A percentile compares a stretch with the other conserved stretches of the same genome.
Conservation (phyloP, 2,888 invertebrate species). For the Griposia aprilina region DNA sequence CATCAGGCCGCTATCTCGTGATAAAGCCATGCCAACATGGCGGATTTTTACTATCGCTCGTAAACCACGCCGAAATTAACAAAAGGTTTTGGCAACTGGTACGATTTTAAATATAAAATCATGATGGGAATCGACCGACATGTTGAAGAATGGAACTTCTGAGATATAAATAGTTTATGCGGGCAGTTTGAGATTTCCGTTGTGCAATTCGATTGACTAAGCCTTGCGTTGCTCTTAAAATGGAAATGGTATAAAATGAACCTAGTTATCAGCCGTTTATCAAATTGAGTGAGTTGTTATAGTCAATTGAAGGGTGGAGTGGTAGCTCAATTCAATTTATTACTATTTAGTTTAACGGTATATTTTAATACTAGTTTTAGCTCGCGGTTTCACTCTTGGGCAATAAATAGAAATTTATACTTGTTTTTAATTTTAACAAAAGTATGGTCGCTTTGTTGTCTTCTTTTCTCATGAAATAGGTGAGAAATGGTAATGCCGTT, state of each 20-base stretch:
- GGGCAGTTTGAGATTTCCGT: slow-evolving; percentile 44
- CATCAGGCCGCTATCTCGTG: slow-evolving; percentile 79
- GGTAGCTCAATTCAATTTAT: slow-evolving; percentile 52
- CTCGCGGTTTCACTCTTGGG: not conserved
- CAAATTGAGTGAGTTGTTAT: slow-evolving; percentile 53
- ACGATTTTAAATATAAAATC: slow-evolving; percentile 85
- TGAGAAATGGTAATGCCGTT: no score
- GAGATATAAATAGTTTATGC: slow-evolving; percentile 60
- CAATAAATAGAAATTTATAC: not conserved
- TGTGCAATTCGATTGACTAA: slow-evolving; percentile 42
- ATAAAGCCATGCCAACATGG: slow-evolving; percentile 81
- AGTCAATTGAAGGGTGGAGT: slow-evolving; percentile 49
- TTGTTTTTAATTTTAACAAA: not conserved
- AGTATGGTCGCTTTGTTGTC: no score
- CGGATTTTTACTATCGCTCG: slow-evolving; percentile 81
- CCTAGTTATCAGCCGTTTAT: slow-evolving; percentile 51
- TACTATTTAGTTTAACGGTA: slow-evolving; percentile 41
- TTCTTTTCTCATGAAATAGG: no score
- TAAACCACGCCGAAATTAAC: slow-evolving; percentile 88
- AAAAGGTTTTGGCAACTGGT: slow-evolving; percentile 86
- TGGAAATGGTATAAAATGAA: slow-evolving; percentile 39
- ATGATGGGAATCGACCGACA: slow-evolving; percentile 77
- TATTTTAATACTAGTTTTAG: slow-evolving; percentile 6
- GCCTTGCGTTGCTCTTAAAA: slow-evolving; percentile 37
- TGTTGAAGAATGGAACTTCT: slow-evolving; percentile 59